A percentile compares a stretch with the other conserved stretches of the same genome.
phyloP scores from a whole-genome alignment of 2,888 invertebrate genomes.

The Phragmatobia fuliginosa region DNA sequence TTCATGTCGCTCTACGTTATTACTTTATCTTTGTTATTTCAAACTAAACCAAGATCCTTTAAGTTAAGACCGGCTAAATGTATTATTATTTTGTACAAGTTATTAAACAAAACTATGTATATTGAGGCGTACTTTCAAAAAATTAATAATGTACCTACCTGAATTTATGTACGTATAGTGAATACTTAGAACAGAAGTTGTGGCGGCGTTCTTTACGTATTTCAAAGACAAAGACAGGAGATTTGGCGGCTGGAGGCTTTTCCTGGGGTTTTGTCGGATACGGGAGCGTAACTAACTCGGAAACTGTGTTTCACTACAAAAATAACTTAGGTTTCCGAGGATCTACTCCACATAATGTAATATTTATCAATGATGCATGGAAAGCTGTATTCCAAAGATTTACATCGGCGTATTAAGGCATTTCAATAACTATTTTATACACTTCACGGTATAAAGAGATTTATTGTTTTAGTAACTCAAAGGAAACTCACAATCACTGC shows the following conservation, averaged over 20 bases:
- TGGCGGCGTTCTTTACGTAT: conserved; percentile 52
- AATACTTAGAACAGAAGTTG: conserved; percentile 29
- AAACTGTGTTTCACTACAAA: conserved; percentile 74
- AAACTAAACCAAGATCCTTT: conserved; percentile 27
- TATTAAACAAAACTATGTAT: background rate
- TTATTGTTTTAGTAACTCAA: background rate
- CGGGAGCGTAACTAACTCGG: conserved; percentile 74
- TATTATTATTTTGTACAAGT: background rate
- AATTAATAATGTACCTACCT: conserved; percentile 6
- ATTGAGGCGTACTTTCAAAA: conserved; percentile 7
- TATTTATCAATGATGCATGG: conserved; percentile 39
- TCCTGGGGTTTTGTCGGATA: conserved; percentile 66
- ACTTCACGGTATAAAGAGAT: background rate
- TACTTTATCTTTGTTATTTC: conserved; percentile 39
- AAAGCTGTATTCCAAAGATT: conserved; percentile 26
- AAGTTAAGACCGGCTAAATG: background rate
- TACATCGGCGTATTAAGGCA: conserved; percentile 40
- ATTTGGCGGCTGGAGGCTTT: conserved; percentile 69
- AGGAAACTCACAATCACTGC: too few relatives aligned
- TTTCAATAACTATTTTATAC: conserved; percentile 23
- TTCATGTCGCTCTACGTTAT: conserved; percentile 23
- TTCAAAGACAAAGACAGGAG: conserved; percentile 68
- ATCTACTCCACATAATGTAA: conserved; percentile 55
- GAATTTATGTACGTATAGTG: background rate
- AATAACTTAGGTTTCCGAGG: conserved; percentile 68